Conservation (phyloP, 2,888 invertebrate genomes). For the Ephialtes manifestator region DNA sequence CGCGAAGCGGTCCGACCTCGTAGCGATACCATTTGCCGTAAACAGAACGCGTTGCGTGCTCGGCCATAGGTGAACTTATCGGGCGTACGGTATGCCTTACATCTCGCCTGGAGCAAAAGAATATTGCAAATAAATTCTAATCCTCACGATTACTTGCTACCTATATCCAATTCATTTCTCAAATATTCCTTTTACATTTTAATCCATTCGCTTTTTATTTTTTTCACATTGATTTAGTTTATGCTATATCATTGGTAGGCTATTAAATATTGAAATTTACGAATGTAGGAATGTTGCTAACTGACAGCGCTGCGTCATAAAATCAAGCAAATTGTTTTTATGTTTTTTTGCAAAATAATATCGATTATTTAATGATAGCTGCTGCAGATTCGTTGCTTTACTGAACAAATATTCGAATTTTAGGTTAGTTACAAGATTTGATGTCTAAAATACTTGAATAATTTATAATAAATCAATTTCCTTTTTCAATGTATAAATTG, state of each 20-base stretch:
- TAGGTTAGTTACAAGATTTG: not conserved
- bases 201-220: not conserved
- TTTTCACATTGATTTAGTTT: not conserved
- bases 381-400: not conserved
- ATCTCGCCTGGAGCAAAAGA: not conserved
- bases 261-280: conserved; percentile 6
- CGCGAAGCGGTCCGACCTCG: conserved; percentile 66
- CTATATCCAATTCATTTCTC: not conserved
- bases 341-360: not conserved
- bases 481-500: not conserved
- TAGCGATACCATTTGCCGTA: conserved; percentile 74
- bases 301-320: not conserved
- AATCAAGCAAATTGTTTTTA: not conserved
- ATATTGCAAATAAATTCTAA: conserved; percentile 12
- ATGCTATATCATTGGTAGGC: not conserved
- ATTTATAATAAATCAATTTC: not conserved
- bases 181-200: not conserved
- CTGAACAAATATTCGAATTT: not conserved
- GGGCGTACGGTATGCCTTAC: not conserved
- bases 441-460: not conserved
- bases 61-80: conserved; percentile 43
- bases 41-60: conserved; percentile 68
- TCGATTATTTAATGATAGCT: not conserved
- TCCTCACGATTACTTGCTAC: conserved; percentile 5
- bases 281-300: not conserved